Evolutionary conservation across 2,888 invertebrate species (phyloP), one percentile per base, ranked within the genome.

Genomic region (Xylocampa areola): DNA sequence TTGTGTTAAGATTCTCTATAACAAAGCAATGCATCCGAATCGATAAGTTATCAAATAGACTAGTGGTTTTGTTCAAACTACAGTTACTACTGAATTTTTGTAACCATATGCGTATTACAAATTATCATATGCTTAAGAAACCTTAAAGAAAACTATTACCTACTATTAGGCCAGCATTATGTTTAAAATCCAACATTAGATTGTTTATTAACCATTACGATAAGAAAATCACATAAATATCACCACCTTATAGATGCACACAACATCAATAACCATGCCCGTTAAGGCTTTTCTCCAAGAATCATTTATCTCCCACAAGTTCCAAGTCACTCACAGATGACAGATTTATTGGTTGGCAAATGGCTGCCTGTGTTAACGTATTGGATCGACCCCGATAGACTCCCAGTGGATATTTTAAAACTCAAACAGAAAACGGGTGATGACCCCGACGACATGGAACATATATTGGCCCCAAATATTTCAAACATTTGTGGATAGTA

Each of bases 341-440:
- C 60, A 63, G 71, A 74, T 73, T 73, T 73, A 73, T 74, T 73
- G 68, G 44, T 21, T 32, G 14, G 55, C 53, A 67, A 74, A 60
- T 64, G 14, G 68, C 33, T 55, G 44, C 33, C 43, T 35, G 33
- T 62, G 47, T 41, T 52, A 60, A 71, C 60, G 63, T 68, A 64
- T 74, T 21, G 32, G 7, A 45, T 39, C 53, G 60, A 58, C 57
- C 63, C 41, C 36, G 48, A 71, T 67, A 62, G 16, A 40, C 10
- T 14, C 8, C 19, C 1, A 54, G 19, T 14, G 43, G 36, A 49
- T 68, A 53, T 44, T 70, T 51, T 51, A 39, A 57, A 48, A 33
- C 43, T 23, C 11, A 33, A 17, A 47, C 23, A 8, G 29, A 30
- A 43, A 32, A 33, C 10, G 19, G 1, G 23, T 27, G 30, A 35